phyloP scores from a whole-genome alignment of 1,140 invertebrate species.

The Mactra quadrangularis region DNA sequence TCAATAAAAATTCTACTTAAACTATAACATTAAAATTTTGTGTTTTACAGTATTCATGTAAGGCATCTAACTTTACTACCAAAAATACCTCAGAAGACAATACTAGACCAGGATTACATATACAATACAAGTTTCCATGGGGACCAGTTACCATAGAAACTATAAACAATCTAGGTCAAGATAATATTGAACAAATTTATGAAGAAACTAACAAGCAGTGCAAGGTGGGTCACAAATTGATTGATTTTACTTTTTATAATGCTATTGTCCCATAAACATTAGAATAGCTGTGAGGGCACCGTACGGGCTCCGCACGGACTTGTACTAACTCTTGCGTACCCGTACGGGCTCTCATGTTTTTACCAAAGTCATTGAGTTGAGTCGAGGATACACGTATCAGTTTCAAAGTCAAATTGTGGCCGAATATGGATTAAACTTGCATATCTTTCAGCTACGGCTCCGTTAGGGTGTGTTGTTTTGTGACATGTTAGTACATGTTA shows the following conservation, averaged over 20 bases:
- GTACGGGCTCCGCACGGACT: too few relatives aligned
- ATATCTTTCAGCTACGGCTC: too few relatives aligned
- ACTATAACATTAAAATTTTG: too few relatives aligned
- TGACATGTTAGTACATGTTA: too few relatives aligned
- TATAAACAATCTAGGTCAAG: conserved; percentile 64
- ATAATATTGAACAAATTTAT: conserved; percentile 50
- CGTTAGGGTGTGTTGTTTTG: too few relatives aligned
- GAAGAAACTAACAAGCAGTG: conserved; percentile 27
- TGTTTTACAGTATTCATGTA: conserved; percentile 67
- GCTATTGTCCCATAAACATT: background rate
- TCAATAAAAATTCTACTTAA: too few relatives aligned
- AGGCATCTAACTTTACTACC: conserved; percentile 64
- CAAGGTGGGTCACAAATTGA: conserved; percentile 49
- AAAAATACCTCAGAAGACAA: conserved; percentile 15
- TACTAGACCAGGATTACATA: conserved; percentile 5
- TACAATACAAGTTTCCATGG: conserved; percentile 74
- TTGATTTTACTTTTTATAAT: background rate
- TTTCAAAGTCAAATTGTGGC: too few relatives aligned
- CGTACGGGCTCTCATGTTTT: too few relatives aligned
- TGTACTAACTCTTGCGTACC: too few relatives aligned
- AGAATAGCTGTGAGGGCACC: background rate
- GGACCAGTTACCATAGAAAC: conserved; percentile 71
- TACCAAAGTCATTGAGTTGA: too few relatives aligned
- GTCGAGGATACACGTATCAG: too few relatives aligned
- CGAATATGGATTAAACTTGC: too few relatives aligned